Evolutionary conservation across 2,888 invertebrate species (phyloP), one percentile per base, ranked within the genome.

Genomic region (Agonopterix alstromeriana): DNA sequence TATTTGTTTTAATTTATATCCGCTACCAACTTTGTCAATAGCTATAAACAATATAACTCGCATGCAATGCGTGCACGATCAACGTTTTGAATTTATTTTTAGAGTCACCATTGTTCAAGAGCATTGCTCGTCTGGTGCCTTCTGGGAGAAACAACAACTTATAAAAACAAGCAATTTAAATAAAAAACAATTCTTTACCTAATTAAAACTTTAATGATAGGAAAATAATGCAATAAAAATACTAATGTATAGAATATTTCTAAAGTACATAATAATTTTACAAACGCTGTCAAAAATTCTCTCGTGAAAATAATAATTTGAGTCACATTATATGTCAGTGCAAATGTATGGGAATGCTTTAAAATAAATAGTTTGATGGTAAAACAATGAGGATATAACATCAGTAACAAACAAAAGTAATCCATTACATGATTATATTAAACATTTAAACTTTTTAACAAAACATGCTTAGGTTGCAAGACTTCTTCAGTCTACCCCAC

Each of bases 171-270:
- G 36, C n/a, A 10, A 35, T 11, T n/a, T 12, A 42, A 38, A 43
- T 36, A 42, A 49, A n/a, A 51, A 43, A 11, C 36, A 38, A 43
- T 43, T 46, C 42, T 47, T 38, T 43, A 46, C 42, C 42, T 36
- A 27, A 45, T 41, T 77, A 75, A 76, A 71, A 66, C 64, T 82
- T 83, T 85, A 84, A 79, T 85, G 69, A 82, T 81, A 80, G 78
- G 80, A 85, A 86, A 87, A 82, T 82, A 84, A 85, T 81, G 79
- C 77, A 81, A 82, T 83, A 85, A 83, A 82, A 83, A 85, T 82
- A 83, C 77, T 80, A 77, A 79, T 73, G 77, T 82, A 82, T 82
- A 82, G 71, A 79, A 77, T 78, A 79, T 77, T 27, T 81, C 77
- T 80, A 82, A 75, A 78, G 73, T 76, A 38, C n/a, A 38, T 38